These are phyloP conservation scores for Drosophila neotestacea DNA, from an alignment of 2,888 invertebrate genomes.

Conservation along the genomic window DNA sequence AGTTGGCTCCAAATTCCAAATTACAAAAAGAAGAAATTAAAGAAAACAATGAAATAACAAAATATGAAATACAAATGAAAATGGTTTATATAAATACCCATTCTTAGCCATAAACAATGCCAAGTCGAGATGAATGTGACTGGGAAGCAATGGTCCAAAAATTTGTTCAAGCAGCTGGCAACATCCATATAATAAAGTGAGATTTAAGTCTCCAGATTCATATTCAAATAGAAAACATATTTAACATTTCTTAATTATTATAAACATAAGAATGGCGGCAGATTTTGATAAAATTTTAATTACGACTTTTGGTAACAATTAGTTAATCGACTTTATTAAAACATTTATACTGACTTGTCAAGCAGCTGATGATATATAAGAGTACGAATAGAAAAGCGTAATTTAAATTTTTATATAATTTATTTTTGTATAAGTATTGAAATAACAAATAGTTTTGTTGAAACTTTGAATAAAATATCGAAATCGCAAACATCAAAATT, in stretches of 20 bases:
- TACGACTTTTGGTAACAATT: too few species aligned
- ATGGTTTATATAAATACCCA: neutral
- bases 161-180: conserved; percentile 1
- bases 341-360: too few species aligned
- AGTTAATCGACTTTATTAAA: too few species aligned
- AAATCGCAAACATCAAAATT: too few species aligned
- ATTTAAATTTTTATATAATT: neutral
- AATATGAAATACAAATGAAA: conserved; percentile 1
- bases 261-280: neutral
- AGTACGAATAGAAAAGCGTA: too few species aligned
- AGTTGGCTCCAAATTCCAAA: conserved; percentile 25
- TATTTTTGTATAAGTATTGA: neutral
- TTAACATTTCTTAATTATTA: conserved; percentile 1
- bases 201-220: neutral
- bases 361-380: too few species aligned
- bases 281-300: too few species aligned
- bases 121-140: conserved; percentile 16
- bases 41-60: neutral
- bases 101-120: conserved; percentile 14
- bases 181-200: neutral
- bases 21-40: conserved; percentile 27
- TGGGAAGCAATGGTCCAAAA: neutral
- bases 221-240: neutral
- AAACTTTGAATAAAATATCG: too few species aligned
- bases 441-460: neutral